Evolutionary conservation across 2,888 invertebrate genomes (phyloP).

Genomic region (Drosophila sordidula): DNA sequence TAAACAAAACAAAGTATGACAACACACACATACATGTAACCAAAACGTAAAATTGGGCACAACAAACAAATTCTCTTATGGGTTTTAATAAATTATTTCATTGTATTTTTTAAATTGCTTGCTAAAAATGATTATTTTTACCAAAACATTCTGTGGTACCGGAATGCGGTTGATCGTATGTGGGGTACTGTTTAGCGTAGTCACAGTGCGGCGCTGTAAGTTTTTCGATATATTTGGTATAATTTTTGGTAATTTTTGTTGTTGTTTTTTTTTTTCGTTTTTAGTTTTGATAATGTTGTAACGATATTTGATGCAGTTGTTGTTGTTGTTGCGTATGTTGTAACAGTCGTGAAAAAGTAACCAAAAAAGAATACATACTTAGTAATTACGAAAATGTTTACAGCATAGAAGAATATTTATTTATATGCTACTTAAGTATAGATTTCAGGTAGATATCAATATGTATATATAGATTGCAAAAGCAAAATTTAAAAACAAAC

Average conservation of each 20-base stretch:
- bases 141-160: conserved; percentile 86
- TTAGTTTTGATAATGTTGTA: conserved; percentile 56
- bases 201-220: conserved; percentile 86
- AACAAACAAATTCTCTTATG: conserved; percentile 55
- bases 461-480: conserved; percentile 42
- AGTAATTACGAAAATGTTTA: conserved; percentile 67
- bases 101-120: conserved; percentile 46
- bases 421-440: conserved; percentile 54
- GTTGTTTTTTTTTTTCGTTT: conserved; percentile 28
- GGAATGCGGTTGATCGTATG: conserved; percentile 86
- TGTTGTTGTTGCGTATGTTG: conserved; percentile 55
- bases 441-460: conserved; percentile 34
- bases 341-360: conserved; percentile 75
- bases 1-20: conserved; percentile 17
- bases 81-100: conserved; percentile 22
- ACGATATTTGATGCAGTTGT: conserved; percentile 47
- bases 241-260: conserved; percentile 47
- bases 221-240: conserved; percentile 71
- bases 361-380: conserved; percentile 70
- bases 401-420: conserved; percentile 61
- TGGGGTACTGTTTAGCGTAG: conserved; percentile 86
- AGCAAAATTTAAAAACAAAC: conserved; percentile 44
- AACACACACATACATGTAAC: conserved; percentile 38
- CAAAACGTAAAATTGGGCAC: conserved; percentile 43
- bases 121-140: conserved; percentile 82